Conservation (phyloP, 2,113 vertebrate species). For the Raja brachyura region DNA sequence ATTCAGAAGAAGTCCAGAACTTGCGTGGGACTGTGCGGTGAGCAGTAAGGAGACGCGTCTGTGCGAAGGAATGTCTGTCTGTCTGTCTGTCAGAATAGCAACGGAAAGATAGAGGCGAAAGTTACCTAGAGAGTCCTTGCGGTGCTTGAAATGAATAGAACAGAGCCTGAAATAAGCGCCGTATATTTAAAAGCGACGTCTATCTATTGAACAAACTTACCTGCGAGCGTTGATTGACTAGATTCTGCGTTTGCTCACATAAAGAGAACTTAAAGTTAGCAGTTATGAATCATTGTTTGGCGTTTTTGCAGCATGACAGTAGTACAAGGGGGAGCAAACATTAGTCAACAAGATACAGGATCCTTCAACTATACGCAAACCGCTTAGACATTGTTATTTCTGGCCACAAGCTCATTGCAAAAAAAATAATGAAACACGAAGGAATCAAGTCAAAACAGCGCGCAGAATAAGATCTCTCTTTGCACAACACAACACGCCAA, state of each 20-base stretch:
- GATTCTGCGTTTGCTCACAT: not conserved
- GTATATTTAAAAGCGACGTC: not conserved
- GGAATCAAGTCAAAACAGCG: not conserved
- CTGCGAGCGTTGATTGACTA: not conserved
- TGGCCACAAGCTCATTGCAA: not conserved
- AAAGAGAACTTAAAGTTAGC: not conserved
- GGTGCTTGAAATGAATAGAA: not conserved
- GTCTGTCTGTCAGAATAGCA: not conserved
- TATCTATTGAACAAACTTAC: slow-evolving; percentile 13
- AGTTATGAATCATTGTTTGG: not conserved
- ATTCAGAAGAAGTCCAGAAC: not conserved
- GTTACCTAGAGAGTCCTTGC: not conserved
- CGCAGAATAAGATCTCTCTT: not conserved
- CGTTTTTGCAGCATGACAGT: not conserved
- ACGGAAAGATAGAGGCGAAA: not conserved
- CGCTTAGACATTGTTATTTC: not conserved
- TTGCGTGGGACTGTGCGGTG: not conserved
- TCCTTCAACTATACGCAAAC: not conserved
- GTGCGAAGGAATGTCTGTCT: not conserved
- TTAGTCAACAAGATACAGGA: not conserved
- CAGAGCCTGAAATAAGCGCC: not conserved
- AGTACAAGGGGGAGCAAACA: not conserved
- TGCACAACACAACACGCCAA: not conserved
- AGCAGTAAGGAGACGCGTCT: not conserved
- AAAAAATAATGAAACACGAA: not conserved